A percentile compares a stretch with the other conserved stretches of the same genome.
phyloP scores from a whole-genome alignment of 2,797 vertebrate species.

The Gobio occitaniae region DNA sequence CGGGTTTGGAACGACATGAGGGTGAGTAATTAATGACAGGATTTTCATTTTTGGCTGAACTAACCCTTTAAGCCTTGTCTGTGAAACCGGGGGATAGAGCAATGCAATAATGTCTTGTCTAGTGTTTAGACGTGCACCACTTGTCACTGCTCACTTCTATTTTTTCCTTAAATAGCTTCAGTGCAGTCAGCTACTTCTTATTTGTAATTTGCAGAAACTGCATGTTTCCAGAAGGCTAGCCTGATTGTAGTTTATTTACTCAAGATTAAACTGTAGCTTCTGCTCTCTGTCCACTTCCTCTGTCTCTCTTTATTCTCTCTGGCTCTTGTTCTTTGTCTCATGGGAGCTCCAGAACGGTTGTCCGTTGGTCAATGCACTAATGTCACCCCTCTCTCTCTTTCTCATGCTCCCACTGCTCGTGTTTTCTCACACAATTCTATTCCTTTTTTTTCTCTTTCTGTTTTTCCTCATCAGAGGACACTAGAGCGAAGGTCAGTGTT shows the following conservation, averaged over 20 bases:
- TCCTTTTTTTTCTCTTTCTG: conserved; percentile 56
- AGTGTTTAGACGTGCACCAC: neutral
- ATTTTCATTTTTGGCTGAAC: too few species aligned
- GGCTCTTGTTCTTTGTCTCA: conserved; percentile 15
- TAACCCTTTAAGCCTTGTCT: too few species aligned
- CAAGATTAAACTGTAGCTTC: conserved; percentile 26
- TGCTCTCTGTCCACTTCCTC: conserved; percentile 46
- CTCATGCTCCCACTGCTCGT: conserved; percentile 29
- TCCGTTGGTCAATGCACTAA: conserved; percentile 69
- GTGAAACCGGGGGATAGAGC: neutral
- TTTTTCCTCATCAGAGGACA: conserved; percentile 70
- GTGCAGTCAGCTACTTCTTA: neutral
- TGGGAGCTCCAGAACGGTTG: conserved; percentile 59
- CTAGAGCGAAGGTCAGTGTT: conserved; percentile 77
- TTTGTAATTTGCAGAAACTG: conserved; percentile 8
- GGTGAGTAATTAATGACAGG: too few species aligned
- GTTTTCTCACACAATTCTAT: conserved; percentile 41
- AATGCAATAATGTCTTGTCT: neutral
- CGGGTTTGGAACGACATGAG: too few species aligned
- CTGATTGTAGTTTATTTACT: neutral
- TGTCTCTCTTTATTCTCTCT: conserved; percentile 35
- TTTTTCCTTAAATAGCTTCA: conserved; percentile 10
- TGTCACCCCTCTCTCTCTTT: conserved; percentile 62
- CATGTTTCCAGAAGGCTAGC: conserved; percentile 1
- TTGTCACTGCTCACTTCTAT: neutral